A percentile compares a stretch with the other conserved stretches of the same genome.
Conservation (phyloP, 53 echinoderm and acorn worm genomes). For the Paracentrotus lividus region DNA sequence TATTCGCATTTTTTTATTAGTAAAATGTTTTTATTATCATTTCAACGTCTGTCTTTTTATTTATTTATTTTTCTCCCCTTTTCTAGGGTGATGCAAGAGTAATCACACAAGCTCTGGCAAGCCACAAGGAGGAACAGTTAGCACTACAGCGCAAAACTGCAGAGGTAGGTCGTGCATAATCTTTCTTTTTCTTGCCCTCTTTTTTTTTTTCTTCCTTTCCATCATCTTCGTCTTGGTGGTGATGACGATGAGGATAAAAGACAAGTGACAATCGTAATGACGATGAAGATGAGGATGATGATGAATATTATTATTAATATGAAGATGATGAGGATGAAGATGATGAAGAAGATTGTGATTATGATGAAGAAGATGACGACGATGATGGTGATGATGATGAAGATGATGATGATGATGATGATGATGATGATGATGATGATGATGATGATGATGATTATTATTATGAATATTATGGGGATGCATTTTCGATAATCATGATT, state of each 20-base stretch:
- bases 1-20: no score
- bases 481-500: no score
- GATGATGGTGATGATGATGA: not conserved
- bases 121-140: slow-evolving; percentile 79
- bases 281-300: no score
- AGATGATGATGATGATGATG: slow-evolving; percentile 24
- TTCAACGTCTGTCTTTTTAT: no score
- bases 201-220: no score
- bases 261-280: no score
- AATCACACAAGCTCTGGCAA: slow-evolving; percentile 77
- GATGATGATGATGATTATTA: not conserved
- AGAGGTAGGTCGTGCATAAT: slow-evolving; percentile 68
- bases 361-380: slow-evolving; percentile 30
- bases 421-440: not conserved
- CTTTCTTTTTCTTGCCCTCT: not conserved
- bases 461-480: not conserved
- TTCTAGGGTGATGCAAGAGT: slow-evolving; percentile 91
- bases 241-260: no score
- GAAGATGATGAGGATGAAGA: no score
- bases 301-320: no score
- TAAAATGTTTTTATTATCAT: no score
- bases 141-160: slow-evolving; percentile 93
- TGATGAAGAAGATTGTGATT: no score
- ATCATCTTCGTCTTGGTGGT: no score
- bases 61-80: not conserved